Conservation (phyloP, 2,113 vertebrate genomes). For the Narcine bancroftii region DNA sequence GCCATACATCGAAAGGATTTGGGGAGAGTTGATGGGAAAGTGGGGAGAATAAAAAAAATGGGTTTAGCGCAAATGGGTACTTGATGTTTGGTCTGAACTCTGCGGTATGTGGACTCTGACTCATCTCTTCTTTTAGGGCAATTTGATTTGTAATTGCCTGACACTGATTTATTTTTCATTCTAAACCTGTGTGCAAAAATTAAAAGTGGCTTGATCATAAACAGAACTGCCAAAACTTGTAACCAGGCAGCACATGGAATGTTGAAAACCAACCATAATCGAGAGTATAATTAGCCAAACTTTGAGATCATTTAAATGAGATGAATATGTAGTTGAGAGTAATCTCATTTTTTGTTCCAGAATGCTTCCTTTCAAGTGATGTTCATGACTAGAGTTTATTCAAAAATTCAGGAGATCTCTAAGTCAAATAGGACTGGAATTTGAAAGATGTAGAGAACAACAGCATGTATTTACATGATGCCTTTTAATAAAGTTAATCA, state of each 20-base stretch:
- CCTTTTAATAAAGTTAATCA: too few relatives aligned
- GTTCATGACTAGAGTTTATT: background rate
- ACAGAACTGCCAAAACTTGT: background rate
- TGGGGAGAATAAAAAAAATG: background rate
- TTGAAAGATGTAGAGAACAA: background rate
- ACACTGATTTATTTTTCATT: conserved; percentile 13
- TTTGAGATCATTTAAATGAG: background rate
- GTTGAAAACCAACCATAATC: background rate
- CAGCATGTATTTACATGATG: too few relatives aligned
- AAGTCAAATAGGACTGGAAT: background rate
- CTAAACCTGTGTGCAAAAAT: background rate
- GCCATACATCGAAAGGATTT: too few relatives aligned
- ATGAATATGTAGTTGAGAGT: background rate
- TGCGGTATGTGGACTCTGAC: too few relatives aligned
- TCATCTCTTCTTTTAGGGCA: background rate
- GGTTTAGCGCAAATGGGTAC: background rate
- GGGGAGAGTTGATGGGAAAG: too few relatives aligned
- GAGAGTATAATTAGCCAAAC: background rate
- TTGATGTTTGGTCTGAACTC: too few relatives aligned
- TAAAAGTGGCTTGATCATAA: background rate
- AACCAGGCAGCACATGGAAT: background rate
- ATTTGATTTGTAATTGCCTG: background rate
- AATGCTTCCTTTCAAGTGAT: background rate
- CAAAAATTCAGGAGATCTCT: background rate
- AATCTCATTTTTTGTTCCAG: background rate